Base-by-base conservation (phyloP, 2,888 invertebrate species). In the Graphium colonna region DNA sequence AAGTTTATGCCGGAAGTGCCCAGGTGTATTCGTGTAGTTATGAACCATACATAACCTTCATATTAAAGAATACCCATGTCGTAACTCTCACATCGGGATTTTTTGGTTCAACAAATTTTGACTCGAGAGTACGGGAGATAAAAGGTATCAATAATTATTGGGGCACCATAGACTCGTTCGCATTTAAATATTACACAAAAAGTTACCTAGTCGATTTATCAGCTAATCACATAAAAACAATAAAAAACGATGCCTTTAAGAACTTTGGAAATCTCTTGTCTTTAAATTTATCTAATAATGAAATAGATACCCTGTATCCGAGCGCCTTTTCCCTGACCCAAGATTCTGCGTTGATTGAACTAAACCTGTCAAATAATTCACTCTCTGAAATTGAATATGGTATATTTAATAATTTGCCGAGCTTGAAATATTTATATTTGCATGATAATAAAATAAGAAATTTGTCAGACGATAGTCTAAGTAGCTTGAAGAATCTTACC, bases 81-180 rank as follows among this genome's bases (percentile, higher is more conserved):
- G 59, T 62, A 0, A 56, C 54, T 0, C 59, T 87, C 0, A 71
- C 69, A 0, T 53, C 71, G 0, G 69, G 70, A 0, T 83, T 77
- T 60, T 88, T 88, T 43, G 72, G 79, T 1, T 52, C 79, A 2
- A 88, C 87, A 0, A 87, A 87, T 58, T 88, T 87, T 15, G 87
- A 87, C 54, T 62, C 69, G 1, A 67, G 77, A 54, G 83, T 88
- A n/a, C 71, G 75, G 33, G 60, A 55, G 48, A 67, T 88, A 8
- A 64, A 58, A 52, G 79, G 71, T 0, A 13, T 46, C 1, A 52
- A 60, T 18, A 84, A 81, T 55, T 51, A 46, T 1, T 87, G 85
- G 84, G 42, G 15, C 0, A 58, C 47, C 1, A 68, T 88, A 13
- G 71, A 75, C 10, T 41, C 60, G 1, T 49, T 62, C 7, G 59